These are phyloP conservation scores for Alcedo quadribrachys DNA, from an alignment of 2,797 vertebrate species.

Conservation along the genomic window DNA sequence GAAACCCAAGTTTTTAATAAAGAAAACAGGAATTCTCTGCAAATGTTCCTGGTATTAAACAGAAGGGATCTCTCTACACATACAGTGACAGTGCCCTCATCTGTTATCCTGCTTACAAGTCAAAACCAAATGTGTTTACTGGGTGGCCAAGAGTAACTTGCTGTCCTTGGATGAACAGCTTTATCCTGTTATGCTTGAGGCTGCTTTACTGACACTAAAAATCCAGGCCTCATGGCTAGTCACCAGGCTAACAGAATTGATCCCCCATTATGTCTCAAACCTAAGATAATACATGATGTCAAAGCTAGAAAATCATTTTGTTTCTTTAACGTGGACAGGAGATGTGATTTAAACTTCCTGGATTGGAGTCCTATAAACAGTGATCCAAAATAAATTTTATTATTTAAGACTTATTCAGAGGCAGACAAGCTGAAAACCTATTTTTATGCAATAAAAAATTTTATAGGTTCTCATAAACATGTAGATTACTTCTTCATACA, in stretches of 20 bases:
- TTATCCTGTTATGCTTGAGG: not conserved
- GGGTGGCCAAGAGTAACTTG: not conserved
- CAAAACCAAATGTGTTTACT: not conserved
- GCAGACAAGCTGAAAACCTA: slow-evolving; percentile 2
- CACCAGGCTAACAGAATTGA: not conserved
- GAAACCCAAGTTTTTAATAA: not conserved
- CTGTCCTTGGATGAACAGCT: not conserved
- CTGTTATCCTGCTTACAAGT: not conserved
- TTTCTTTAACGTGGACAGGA: slow-evolving; percentile 1
- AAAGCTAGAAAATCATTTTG: not conserved
- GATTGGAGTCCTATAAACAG: slow-evolving; percentile 9
- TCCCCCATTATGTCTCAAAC: not conserved
- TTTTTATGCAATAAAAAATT: slow-evolving; percentile 29
- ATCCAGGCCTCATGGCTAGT: rapidly evolving
- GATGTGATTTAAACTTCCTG: slow-evolving; percentile 18
- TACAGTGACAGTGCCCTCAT: not conserved
- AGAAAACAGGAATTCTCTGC: not conserved
- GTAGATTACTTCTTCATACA: not conserved
- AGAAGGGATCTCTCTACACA: not conserved
- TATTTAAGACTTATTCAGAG: slow-evolving; percentile 34
- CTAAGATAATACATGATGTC: not conserved
- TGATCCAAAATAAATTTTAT: slow-evolving; percentile 31
- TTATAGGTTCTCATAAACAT: slow-evolving; percentile 23
- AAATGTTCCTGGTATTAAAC: rapidly evolving
- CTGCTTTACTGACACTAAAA: not conserved